Conservation (phyloP, 2,113 vertebrate species). For the Gambusia holbrooki region DNA sequence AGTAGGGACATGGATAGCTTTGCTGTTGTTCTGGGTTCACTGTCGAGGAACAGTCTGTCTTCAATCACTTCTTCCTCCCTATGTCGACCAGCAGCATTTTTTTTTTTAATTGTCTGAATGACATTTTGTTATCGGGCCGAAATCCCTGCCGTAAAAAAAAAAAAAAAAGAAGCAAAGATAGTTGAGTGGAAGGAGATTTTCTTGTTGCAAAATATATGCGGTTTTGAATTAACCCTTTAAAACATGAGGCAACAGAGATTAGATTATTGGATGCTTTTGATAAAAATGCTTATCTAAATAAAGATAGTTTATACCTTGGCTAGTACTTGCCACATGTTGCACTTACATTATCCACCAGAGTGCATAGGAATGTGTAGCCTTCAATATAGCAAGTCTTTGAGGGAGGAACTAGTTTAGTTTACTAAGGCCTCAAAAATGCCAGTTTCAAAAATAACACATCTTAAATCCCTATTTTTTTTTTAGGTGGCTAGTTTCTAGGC, state of each 20-base stretch:
- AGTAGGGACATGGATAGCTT: slow-evolving; percentile 7
- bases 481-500: too few species aligned
- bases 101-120: slow-evolving; percentile 2
- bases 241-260: too few species aligned
- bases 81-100: slow-evolving; percentile 51
- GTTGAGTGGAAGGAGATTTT: too few species aligned
- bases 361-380: neutral
- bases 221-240: too few species aligned
- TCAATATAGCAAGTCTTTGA: neutral
- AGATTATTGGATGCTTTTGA: too few species aligned
- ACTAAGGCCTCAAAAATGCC: neutral
- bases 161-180: too few species aligned
- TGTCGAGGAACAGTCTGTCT: slow-evolving; percentile 44
- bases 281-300: too few species aligned
- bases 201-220: too few species aligned
- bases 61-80: slow-evolving; percentile 7
- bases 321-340: neutral
- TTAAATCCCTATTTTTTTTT: neutral
- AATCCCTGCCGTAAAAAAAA: neutral
- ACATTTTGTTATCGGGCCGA: neutral
- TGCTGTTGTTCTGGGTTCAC: slow-evolving; percentile 8
- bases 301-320: neutral
- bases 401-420: neutral
- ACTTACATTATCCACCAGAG: neutral
- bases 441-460: neutral